phyloP scores from a whole-genome alignment of 1,140 invertebrate species.

The Diploscapter pachys region DNA sequence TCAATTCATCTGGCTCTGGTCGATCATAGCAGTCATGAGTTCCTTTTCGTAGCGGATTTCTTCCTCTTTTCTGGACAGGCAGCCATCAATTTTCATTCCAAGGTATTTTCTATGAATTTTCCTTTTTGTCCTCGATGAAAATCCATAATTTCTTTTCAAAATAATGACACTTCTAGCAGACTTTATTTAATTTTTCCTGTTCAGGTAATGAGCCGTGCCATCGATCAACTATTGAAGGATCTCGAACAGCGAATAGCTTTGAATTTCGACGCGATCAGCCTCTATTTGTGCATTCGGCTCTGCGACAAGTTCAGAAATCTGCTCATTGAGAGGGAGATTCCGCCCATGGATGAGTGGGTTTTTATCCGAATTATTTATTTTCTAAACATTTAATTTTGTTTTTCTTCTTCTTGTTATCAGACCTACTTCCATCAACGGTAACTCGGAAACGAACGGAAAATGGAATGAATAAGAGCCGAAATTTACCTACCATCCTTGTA shows the following conservation, averaged over 20 bases:
- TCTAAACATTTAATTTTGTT: not conserved
- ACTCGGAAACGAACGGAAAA: too few species aligned
- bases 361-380: slow-evolving; percentile 59
- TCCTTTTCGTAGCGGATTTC: slow-evolving; percentile 90
- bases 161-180: too few species aligned
- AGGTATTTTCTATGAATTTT: slow-evolving; percentile 19
- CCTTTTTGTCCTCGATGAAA: not conserved
- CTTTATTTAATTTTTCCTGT: slow-evolving; percentile 42
- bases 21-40: slow-evolving; percentile 94
- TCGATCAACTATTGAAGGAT: slow-evolving; percentile 65
- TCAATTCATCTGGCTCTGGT: slow-evolving; percentile 95
- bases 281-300: slow-evolving; percentile 91
- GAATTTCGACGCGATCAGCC: slow-evolving; percentile 89
- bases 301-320: slow-evolving; percentile 85
- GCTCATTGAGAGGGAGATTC: slow-evolving; percentile 88
- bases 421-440: too few species aligned
- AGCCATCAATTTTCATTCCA: slow-evolving; percentile 72
- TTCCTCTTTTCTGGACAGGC: slow-evolving; percentile 78
- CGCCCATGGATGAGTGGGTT: slow-evolving; percentile 86
- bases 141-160: too few species aligned
- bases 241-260: slow-evolving; percentile 80
- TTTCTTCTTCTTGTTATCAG: not conserved
- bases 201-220: slow-evolving; percentile 65
- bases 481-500: too few species aligned
- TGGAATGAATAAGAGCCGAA: too few species aligned